Percentiles rank a stretch among this genome's conserved stretches.
phyloP scores from a whole-genome alignment of 2,797 vertebrate species.

The Pangasius krempfi region DNA sequence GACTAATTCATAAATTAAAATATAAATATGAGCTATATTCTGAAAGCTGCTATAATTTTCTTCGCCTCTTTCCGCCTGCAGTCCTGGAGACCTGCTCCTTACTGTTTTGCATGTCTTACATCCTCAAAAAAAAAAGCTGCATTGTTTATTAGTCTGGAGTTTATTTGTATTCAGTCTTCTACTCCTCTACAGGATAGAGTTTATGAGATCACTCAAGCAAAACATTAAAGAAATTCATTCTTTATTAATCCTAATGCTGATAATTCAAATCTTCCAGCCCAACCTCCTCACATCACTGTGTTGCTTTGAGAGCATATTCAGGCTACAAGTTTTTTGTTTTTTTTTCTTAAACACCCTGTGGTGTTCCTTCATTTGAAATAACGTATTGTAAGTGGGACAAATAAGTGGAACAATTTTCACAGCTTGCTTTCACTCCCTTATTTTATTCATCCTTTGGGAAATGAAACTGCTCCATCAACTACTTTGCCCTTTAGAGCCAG shows the following conservation, averaged over 20 bases:
- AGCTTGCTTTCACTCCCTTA: not conserved
- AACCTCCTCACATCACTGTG: conserved; percentile 52
- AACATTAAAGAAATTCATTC: conserved; percentile 79
- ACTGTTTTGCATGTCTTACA: conserved; percentile 67
- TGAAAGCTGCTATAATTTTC: conserved; percentile 51
- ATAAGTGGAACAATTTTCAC: conserved; percentile 36
- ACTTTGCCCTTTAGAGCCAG: conserved; percentile 15
- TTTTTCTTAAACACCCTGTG: conserved; percentile 7
- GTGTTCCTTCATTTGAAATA: conserved; percentile 31
- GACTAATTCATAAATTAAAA: not conserved
- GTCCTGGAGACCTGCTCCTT: conserved; percentile 59
- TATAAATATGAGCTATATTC: not conserved
- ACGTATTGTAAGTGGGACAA: conserved; percentile 42
- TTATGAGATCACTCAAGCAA: conserved; percentile 75
- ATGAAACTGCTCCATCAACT: conserved; percentile 29
- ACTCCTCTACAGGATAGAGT: conserved; percentile 69
- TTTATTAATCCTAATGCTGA: conserved; percentile 79
- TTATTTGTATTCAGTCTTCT: conserved; percentile 77
- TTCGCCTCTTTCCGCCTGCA: conserved; percentile 35
- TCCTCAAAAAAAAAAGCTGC: conserved; percentile 64
- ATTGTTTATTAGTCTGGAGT: conserved; percentile 70
- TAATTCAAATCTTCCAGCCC: conserved; percentile 72
- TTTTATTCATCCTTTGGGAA: conserved; percentile 7
- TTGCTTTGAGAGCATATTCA: conserved; percentile 29
- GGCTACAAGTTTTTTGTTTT: conserved; percentile 26